These are phyloP conservation scores for Orussus abietinus DNA, from an alignment of 1,140 invertebrate species.

Conservation along the genomic window DNA sequence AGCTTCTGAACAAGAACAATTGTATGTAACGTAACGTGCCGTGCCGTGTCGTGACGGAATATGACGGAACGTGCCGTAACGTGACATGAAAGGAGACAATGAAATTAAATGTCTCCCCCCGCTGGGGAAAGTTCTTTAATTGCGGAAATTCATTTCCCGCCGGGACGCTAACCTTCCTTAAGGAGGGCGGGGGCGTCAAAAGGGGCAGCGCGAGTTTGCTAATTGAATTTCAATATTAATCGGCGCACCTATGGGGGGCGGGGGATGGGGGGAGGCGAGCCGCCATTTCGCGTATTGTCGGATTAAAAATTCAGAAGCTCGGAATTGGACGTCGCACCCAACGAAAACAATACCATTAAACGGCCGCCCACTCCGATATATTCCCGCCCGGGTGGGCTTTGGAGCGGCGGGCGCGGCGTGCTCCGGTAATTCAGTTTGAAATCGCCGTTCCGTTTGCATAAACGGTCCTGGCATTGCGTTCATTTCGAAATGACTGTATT, in stretches of 20 bases:
- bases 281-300: conserved; percentile 15
- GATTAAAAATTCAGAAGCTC: conserved; percentile 22
- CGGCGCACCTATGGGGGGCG: conserved; percentile 5
- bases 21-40: too few relatives aligned
- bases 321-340: background rate
- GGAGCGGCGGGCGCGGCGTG: background rate
- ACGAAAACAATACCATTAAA: conserved; percentile 1
- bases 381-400: too few relatives aligned
- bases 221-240: conserved; percentile 37
- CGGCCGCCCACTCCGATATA: too few relatives aligned
- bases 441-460: conserved; percentile 22
- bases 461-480: conserved; percentile 14
- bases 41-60: too few relatives aligned
- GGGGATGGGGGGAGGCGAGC: background rate
- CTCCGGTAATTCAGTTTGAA: conserved; percentile 26
- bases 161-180: conserved; percentile 3
- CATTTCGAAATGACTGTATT: background rate
- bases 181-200: background rate
- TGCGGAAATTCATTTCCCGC: conserved; percentile 1
- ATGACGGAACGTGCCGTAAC: too few relatives aligned
- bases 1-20: too few relatives aligned
- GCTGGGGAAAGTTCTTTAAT: too few relatives aligned
- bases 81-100: too few relatives aligned
- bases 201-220: conserved; percentile 12
- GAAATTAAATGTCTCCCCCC: too few relatives aligned